phyloP scores from a whole-genome alignment of 2,888 invertebrate species.

The Pseudoips prasinana region DNA sequence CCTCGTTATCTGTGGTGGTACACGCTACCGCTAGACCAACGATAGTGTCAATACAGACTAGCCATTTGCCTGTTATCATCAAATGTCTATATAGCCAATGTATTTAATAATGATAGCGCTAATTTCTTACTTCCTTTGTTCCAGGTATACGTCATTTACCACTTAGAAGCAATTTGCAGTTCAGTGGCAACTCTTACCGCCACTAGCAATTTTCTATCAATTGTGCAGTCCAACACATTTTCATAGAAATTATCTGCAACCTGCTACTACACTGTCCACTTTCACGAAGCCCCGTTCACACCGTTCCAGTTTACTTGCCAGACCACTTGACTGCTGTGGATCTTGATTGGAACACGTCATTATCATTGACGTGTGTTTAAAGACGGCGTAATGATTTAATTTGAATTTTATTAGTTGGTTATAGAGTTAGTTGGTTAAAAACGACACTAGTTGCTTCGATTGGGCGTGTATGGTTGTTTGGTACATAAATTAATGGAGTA shows the following conservation, averaged over 20 bases:
- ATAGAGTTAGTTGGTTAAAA: constrained; percentile 14
- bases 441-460: constrained; percentile 14
- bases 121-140: constrained; percentile 18
- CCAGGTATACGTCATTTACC: constrained; percentile 22
- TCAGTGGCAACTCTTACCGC: constrained; percentile 4
- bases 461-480: constrained; percentile 11
- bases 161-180: not conserved
- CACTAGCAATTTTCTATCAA: constrained; percentile 49
- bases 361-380: constrained; percentile 24
- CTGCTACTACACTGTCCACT: constrained; percentile 40
- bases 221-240: constrained; percentile 48
- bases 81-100: too few species aligned
- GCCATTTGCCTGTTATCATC: too few species aligned
- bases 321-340: constrained; percentile 29
- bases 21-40: too few species aligned
- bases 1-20: too few species aligned
- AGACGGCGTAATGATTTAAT: constrained; percentile 30
- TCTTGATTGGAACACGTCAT: constrained; percentile 24
- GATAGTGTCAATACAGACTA: too few species aligned
- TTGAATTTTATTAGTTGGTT: constrained; percentile 27
- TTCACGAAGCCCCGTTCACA: constrained; percentile 47
- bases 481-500: constrained; percentile 19
- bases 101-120: constrained; percentile 3
- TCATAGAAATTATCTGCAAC: constrained; percentile 51
- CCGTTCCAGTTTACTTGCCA: constrained; percentile 36